phyloP scores from a whole-genome alignment of 1,140 invertebrate species.

The Microvelia longipes region DNA sequence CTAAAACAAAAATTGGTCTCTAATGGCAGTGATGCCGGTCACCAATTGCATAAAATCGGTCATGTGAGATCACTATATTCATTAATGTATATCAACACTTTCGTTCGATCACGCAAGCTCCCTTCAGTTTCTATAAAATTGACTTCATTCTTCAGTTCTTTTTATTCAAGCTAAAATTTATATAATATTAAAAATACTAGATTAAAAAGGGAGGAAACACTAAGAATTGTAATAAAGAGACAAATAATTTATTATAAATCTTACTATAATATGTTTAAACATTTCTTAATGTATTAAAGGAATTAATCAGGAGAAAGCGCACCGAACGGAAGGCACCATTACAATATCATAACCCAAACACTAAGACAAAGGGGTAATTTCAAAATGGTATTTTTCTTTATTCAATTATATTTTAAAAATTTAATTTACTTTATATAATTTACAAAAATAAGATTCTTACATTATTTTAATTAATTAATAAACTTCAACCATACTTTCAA shows the following conservation, averaged over 20 bases:
- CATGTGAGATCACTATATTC: not conserved
- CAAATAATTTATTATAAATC: not conserved
- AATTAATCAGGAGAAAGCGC: not conserved
- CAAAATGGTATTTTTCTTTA: not conserved
- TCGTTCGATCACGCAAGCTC: not conserved
- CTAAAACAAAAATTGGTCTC: constrained; percentile 13
- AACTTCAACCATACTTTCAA: not conserved
- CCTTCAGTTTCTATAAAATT: not conserved
- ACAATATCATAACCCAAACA: not conserved
- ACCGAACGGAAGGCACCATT: not conserved
- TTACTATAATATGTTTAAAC: too few relatives aligned
- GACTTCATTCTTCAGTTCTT: not conserved
- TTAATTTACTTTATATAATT: too few relatives aligned
- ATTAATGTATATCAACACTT: not conserved
- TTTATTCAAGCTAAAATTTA: not conserved
- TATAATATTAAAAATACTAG: too few relatives aligned
- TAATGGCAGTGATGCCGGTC: constrained; percentile 3
- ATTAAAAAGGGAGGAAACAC: too few relatives aligned
- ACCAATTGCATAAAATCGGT: not conserved
- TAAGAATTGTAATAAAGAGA: not conserved
- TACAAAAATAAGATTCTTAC: not conserved
- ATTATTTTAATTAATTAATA: not conserved
- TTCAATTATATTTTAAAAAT: too few relatives aligned
- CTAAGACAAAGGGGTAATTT: not conserved
- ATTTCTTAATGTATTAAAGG: too few relatives aligned